phyloP scores from a whole-genome alignment of 2,113 vertebrate genomes.

The Pluvianellus socialis region DNA sequence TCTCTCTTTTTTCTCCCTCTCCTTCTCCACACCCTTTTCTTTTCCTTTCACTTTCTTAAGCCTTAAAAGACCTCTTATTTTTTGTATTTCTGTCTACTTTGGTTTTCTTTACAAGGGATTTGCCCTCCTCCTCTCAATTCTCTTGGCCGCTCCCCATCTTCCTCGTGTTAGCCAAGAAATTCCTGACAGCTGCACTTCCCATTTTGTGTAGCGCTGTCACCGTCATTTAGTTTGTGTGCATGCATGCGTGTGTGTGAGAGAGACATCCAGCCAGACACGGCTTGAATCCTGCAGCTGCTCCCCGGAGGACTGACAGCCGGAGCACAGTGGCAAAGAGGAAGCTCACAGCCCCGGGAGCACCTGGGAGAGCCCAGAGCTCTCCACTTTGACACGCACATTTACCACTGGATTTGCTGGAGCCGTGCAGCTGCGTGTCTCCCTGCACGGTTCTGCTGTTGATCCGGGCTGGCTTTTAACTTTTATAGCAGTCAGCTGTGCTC shows the following conservation, averaged over 20 bases:
- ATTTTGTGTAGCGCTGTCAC: not conserved
- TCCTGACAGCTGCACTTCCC: not conserved
- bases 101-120: not conserved
- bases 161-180: not conserved
- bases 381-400: not conserved
- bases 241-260: rapidly evolving
- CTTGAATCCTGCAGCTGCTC: not conserved
- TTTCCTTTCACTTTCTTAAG: not conserved
- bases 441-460: not conserved
- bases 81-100: not conserved
- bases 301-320: rapidly evolving
- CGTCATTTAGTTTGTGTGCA: not conserved
- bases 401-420: not conserved
- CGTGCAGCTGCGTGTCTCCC: not conserved
- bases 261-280: not conserved
- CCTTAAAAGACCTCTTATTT: not conserved
- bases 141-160: not conserved
- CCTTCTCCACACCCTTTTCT: not conserved
- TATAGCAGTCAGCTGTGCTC: not conserved
- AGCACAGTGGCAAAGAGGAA: rapidly evolving
- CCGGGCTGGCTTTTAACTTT: not conserved
- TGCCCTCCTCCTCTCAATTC: not conserved
- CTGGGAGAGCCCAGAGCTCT: not conserved
- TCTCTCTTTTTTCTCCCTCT: not conserved
- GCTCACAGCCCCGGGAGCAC: not conserved